Conservation (phyloP, 2,113 vertebrate species). For the Speoplatyrhinus poulsoni region DNA sequence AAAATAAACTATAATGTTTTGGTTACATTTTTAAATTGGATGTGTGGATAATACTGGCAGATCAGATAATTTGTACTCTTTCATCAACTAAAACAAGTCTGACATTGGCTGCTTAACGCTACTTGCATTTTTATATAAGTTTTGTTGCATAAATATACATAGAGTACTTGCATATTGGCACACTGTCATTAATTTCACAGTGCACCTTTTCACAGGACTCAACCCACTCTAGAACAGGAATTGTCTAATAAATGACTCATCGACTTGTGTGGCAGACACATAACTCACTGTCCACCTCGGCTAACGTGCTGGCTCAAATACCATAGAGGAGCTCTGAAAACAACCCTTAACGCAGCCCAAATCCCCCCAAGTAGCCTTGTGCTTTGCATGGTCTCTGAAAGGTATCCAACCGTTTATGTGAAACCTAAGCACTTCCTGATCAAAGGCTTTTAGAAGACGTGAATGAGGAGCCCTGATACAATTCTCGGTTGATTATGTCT, state of each 20-base stretch:
- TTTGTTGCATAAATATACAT: no score
- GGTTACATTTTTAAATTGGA: not conserved
- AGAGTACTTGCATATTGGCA: not conserved
- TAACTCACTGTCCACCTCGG: constrained; percentile 47
- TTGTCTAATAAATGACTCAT: constrained; percentile 31
- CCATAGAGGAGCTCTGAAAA: constrained; percentile 65
- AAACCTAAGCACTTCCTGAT: constrained; percentile 73
- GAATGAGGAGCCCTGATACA: constrained; percentile 60
- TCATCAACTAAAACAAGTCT: not conserved
- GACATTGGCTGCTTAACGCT: not conserved
- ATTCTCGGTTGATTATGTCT: constrained; percentile 57
- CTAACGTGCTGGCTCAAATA: constrained; percentile 70
- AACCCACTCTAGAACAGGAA: constrained; percentile 13
- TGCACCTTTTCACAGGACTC: not conserved
- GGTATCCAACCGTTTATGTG: constrained; percentile 69
- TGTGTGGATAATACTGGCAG: not conserved
- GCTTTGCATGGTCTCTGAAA: constrained; percentile 69
- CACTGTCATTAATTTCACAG: not conserved
- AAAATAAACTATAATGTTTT: constrained; percentile 36
- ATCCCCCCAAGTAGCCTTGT: constrained; percentile 65
- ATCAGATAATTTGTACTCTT: not conserved
- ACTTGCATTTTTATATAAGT: not conserved
- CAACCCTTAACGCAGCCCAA: constrained; percentile 68
- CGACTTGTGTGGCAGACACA: constrained; percentile 63
- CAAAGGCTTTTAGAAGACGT: constrained; percentile 69